These are phyloP conservation scores for Proteles cristata DNA, from an alignment of 2,113 vertebrate genomes.

Conservation along the genomic window DNA sequence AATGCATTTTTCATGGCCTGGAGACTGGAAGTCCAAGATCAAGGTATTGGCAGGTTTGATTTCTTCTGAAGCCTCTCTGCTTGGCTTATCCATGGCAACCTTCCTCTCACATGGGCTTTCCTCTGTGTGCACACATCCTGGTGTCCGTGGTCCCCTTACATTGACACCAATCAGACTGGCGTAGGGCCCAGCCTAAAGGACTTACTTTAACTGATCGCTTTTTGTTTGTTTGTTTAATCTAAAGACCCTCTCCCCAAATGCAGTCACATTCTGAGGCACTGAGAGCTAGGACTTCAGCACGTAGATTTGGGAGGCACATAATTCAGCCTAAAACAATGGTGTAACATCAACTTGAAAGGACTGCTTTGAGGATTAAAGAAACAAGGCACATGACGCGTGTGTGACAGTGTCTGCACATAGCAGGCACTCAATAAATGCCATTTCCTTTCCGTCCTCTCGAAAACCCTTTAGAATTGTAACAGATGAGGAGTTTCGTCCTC, in stretches of 20 bases:
- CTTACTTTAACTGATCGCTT: neutral
- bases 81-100: rapidly evolving
- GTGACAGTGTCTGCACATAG: neutral
- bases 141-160: neutral
- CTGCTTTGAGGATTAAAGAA: neutral
- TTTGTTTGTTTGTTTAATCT: neutral
- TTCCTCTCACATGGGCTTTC: neutral
- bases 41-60: neutral
- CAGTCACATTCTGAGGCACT: neutral
- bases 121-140: rapidly evolving
- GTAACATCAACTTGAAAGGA: neutral
- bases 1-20: neutral
- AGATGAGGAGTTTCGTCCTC: neutral
- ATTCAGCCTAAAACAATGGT: no score
- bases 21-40: neutral
- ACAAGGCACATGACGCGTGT: neutral
- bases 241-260: neutral
- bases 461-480: neutral
- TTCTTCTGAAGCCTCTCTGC: neutral
- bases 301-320: no score
- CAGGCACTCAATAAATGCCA: rapidly evolving
- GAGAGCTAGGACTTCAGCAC: neutral
- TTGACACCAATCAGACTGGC: neutral
- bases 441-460: neutral
- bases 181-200: neutral